Evolutionary conservation across 2,888 invertebrate genomes (phyloP).

Genomic region (Mactromeris polynyma): DNA sequence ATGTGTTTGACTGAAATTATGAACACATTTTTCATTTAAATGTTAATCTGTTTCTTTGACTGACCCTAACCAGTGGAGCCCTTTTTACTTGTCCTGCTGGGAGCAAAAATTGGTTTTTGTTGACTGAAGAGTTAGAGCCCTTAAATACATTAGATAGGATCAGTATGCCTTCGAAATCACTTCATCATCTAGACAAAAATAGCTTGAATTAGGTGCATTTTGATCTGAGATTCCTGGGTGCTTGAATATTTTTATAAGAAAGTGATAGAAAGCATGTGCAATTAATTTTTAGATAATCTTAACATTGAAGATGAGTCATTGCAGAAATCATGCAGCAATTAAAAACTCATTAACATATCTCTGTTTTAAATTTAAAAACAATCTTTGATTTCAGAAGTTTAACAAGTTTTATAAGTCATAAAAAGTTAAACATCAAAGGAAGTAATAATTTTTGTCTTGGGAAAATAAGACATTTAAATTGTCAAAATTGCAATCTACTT

Average conservation of each 20-base stretch:
- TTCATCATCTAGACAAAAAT: not conserved
- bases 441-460: not conserved
- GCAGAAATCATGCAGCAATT: constrained; percentile 6
- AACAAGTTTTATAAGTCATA: not conserved
- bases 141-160: too few species aligned
- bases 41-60: not conserved
- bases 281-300: not conserved
- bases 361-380: not conserved
- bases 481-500: not conserved
- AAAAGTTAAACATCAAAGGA: not conserved
- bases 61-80: not conserved
- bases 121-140: not conserved
- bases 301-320: not conserved
- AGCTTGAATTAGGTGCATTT: not conserved
- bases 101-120: not conserved
- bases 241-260: not conserved
- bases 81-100: not conserved
- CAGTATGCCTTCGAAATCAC: too few species aligned
- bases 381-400: not conserved
- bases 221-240: not conserved
- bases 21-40: not conserved
- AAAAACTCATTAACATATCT: not conserved
- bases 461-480: constrained; percentile 1
- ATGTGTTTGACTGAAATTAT: not conserved
- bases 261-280: not conserved